Conservation (phyloP, 2,113 vertebrate species). For the Hipposideros armiger region DNA sequence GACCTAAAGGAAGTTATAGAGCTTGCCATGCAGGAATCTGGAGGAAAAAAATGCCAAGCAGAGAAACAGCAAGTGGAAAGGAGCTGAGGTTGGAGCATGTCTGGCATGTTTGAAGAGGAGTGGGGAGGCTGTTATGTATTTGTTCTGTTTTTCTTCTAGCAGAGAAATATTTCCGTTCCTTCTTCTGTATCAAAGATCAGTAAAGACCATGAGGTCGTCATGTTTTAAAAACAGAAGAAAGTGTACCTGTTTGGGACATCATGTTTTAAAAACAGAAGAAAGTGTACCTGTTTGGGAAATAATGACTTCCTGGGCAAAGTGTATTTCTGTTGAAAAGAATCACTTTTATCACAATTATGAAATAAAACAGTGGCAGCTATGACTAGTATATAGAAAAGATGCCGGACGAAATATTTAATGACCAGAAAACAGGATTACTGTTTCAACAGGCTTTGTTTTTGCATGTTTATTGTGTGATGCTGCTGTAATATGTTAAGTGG, state of each 20-base stretch:
- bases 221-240: conserved; percentile 36
- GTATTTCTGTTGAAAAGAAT: conserved; percentile 4
- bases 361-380: neutral
- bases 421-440: neutral
- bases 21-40: neutral
- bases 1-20: neutral
- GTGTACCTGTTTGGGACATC: neutral
- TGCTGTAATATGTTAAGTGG: neutral
- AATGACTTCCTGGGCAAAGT: neutral
- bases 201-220: neutral
- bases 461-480: neutral
- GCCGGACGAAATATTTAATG: neutral
- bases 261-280: conserved; percentile 34
- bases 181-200: neutral
- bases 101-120: neutral
- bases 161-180: neutral
- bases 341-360: neutral
- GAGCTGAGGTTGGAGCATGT: neutral
- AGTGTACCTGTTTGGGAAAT: neutral
- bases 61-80: neutral
- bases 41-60: neutral
- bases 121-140: neutral
- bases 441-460: conserved; percentile 22
- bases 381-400: neutral
- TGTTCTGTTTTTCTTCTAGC: neutral